Conservation (phyloP, 2,113 vertebrate genomes). For the Sula dactylatra region DNA sequence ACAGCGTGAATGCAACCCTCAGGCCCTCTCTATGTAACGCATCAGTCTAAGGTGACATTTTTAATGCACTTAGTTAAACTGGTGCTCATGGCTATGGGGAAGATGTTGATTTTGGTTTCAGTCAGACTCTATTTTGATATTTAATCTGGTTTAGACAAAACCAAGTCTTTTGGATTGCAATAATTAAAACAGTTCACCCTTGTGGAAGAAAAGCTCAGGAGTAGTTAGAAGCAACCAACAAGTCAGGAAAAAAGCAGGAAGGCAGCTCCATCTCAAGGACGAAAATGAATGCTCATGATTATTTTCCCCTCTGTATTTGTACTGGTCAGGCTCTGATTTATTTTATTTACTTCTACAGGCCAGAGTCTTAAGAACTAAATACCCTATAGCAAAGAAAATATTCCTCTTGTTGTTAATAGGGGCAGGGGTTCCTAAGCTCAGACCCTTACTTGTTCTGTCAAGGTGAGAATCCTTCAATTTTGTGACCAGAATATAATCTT, state of each 20-base stretch:
- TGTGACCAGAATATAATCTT: neutral
- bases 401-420: neutral
- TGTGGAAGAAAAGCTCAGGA: neutral
- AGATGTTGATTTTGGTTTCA: neutral
- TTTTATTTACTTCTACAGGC: neutral
- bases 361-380: neutral
- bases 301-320: neutral
- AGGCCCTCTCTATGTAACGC: accelerated
- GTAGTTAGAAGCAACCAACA: neutral
- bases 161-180: neutral
- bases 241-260: neutral
- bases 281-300: neutral
- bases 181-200: neutral
- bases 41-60: neutral
- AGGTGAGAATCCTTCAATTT: neutral
- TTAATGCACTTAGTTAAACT: neutral
- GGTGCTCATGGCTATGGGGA: neutral
- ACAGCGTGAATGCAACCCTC: neutral
- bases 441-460: neutral
- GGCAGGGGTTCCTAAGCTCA: neutral
- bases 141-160: neutral
- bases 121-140: neutral
- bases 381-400: neutral
- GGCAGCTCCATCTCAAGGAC: neutral
- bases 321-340: neutral